These are phyloP conservation scores for Hemaris fuciformis DNA, from an alignment of 2,888 invertebrate species.

Conservation along the genomic window DNA sequence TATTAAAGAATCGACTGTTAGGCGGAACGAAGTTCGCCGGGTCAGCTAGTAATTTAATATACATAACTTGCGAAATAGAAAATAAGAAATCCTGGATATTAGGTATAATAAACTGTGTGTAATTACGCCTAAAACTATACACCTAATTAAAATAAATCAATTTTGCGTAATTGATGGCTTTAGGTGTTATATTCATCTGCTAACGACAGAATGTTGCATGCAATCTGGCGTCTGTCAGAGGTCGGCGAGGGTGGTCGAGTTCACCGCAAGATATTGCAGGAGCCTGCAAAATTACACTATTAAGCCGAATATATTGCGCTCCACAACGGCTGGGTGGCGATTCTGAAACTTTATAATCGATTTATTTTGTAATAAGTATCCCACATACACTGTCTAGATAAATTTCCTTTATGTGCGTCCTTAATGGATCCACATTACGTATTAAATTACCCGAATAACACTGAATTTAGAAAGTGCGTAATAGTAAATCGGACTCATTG, in stretches of 20 bases:
- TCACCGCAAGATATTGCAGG: conserved; percentile 60
- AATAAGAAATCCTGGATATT: too few species aligned
- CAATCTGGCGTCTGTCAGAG: conserved; percentile 49
- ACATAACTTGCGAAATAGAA: neutral
- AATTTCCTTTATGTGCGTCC: neutral
- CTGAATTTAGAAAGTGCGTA: neutral
- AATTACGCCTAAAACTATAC: neutral
- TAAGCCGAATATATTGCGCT: conserved; percentile 36
- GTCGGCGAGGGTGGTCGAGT: conserved; percentile 41
- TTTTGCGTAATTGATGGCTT: conserved; percentile 13
- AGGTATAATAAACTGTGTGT: neutral
- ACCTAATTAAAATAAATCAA: neutral
- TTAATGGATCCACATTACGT: conserved; percentile 27
- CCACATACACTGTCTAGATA: conserved; percentile 1
- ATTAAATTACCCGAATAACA: neutral
- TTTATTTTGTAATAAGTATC: conserved; percentile 10
- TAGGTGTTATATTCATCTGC: conserved; percentile 24
- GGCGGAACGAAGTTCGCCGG: too few species aligned
- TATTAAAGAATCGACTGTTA: too few species aligned
- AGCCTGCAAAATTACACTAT: conserved; percentile 61
- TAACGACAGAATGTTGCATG: conserved; percentile 40
- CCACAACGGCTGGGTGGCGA: conserved; percentile 1
- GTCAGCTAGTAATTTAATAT: too few species aligned
- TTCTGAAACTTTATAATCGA: conserved; percentile 11
- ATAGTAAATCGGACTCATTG: conserved; percentile 11